Evolutionary conservation across 2,113 vertebrate genomes (phyloP).

Genomic region (Phyllostomus discolor): DNA sequence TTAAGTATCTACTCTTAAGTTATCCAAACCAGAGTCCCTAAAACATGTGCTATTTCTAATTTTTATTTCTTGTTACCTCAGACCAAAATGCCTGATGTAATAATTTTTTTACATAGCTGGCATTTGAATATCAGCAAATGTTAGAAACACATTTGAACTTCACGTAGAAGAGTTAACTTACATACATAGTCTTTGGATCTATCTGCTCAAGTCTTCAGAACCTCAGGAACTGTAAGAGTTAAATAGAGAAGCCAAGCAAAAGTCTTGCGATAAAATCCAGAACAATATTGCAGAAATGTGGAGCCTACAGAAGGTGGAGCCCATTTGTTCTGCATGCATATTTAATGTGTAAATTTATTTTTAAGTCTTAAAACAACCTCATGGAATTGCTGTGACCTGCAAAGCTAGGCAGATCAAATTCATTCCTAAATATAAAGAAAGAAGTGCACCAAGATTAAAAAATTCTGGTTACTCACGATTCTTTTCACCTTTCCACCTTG

Average conservation of each 20-base stretch:
- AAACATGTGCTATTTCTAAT: neutral
- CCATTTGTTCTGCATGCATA: constrained; percentile 61
- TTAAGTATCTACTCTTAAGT: neutral
- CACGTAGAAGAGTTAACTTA: neutral
- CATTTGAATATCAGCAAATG: neutral
- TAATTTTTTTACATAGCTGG: neutral
- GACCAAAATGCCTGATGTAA: neutral
- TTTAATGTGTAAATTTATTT: constrained; percentile 67
- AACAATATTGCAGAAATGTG: constrained; percentile 69
- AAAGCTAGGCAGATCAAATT: neutral
- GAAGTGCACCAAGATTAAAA: constrained; percentile 57
- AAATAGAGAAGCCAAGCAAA: constrained; percentile 60
- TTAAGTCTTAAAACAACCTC: constrained; percentile 53
- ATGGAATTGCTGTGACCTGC: constrained; percentile 36
- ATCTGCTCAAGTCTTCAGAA: constrained; percentile 25
- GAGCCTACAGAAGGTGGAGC: constrained; percentile 68
- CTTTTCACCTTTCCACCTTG: constrained; percentile 96
- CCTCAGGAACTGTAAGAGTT: constrained; percentile 72
- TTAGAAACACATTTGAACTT: neutral
- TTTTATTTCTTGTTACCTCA: neutral
- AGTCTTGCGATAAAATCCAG: constrained; percentile 46
- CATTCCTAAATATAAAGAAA: constrained; percentile 61
- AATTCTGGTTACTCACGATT: constrained; percentile 90
- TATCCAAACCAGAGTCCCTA: neutral
- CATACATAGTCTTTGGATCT: neutral